Base-by-base conservation (phyloP, 2,888 invertebrate species). In the Drosophila fungiperda region DNA sequence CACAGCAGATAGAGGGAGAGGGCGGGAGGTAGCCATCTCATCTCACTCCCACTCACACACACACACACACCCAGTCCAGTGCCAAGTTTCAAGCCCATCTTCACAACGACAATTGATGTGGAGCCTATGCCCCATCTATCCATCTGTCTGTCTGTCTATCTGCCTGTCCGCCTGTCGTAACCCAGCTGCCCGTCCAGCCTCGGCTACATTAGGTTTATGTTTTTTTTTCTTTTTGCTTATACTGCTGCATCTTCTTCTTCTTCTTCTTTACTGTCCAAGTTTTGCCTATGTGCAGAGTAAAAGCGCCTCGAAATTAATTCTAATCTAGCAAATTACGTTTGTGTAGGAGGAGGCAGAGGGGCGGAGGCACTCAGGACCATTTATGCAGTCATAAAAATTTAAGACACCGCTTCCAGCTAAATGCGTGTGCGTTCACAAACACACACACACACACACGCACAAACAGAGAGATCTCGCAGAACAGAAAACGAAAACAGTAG, bases 311-410 rank as follows among this genome's bases (percentile, higher is more conserved):
- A 83, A 89, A 90, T 89, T 89, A 90, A 89, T 90, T 90, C 86
- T 90, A 89, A 89, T 89, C 90, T 89, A 85, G 86, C 79, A 90
- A 90, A 89, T 89, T 89, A 88, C 80, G 80, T 61, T 76, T 66
- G 29, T 20, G 29, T 45, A 23, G 45, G 45, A 8, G 45, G 15
- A 8, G 15, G 8, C 20, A 29, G 38, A 11, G 8, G 20, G 9
- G 29, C 8, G 9, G 48, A 38, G 48, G 54, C 58, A 62, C 63
- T 65, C 68, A 67, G 80, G 73, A 84, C 82, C 91, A 82, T 88
- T 90, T 90, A 90, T 87, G 83, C 78, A 80, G 83, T 79, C 81
- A 82, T 88, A 90, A 88, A 88, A 90, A 83, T 86, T 90, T 90
- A 86, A 90, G 85, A 89, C 87, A 62, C 84, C 84, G 65, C 62